Conservation (phyloP, 1,140 invertebrate genomes). For the Spodoptera litura region DNA sequence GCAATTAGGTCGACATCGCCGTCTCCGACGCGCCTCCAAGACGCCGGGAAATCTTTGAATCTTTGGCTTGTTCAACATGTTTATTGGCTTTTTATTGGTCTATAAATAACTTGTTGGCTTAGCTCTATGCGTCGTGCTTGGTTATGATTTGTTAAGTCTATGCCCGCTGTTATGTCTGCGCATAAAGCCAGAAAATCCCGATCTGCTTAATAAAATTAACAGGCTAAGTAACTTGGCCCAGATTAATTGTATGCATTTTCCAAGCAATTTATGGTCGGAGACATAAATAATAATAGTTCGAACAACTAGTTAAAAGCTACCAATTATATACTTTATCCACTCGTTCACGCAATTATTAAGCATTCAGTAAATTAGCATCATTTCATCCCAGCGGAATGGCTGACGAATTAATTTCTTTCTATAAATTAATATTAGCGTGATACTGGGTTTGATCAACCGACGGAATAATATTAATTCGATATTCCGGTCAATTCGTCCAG, state of each 20-base stretch:
- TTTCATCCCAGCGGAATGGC: too few species aligned
- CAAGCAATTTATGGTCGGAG: too few species aligned
- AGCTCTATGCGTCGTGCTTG: constrained; percentile 19
- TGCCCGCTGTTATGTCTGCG: constrained; percentile 14
- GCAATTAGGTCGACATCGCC: constrained; percentile 68
- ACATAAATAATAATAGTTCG: too few species aligned
- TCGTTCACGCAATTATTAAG: background rate
- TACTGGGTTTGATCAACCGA: background rate
- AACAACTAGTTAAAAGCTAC: background rate
- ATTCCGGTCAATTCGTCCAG: constrained; percentile 20
- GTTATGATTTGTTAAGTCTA: constrained; percentile 22
- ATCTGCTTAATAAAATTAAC: constrained; percentile 1
- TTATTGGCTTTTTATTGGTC: constrained; percentile 46
- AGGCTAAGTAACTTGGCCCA: background rate
- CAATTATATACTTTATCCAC: background rate
- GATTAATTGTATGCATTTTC: background rate
- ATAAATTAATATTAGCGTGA: background rate
- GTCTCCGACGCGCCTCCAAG: constrained; percentile 48
- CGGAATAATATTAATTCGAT: background rate
- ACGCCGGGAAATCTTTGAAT: constrained; percentile 47
- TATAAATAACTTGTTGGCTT: constrained; percentile 41
- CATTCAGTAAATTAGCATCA: too few species aligned
- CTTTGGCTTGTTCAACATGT: constrained; percentile 44
- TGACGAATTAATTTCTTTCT: background rate
- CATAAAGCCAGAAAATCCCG: constrained; percentile 15